Evolutionary conservation across 2,113 vertebrate species (phyloP).

Genomic region (Ochotona curzoniae): DNA sequence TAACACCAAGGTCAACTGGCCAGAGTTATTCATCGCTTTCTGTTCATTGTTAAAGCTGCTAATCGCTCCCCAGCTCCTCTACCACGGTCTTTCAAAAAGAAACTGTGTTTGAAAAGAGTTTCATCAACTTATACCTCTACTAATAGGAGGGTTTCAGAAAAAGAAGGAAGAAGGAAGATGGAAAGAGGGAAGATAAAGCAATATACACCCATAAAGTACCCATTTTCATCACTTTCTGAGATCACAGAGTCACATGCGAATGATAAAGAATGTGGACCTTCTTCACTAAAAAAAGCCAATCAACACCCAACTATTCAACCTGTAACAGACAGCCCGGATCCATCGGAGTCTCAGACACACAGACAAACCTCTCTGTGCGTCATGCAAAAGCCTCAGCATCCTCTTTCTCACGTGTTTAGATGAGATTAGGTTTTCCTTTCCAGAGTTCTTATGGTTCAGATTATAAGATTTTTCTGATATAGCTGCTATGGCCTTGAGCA

Average conservation of each 20-base stretch:
- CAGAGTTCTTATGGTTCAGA: background rate
- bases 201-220: background rate
- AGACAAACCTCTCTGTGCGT: background rate
- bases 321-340: conserved; percentile 25
- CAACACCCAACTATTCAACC: background rate
- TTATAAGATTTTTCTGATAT: conserved; percentile 43
- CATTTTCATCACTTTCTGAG: conserved; percentile 6
- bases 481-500: background rate
- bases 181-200: background rate
- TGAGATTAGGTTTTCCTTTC: conserved; percentile 34
- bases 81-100: background rate
- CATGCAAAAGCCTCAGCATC: conserved; percentile 46
- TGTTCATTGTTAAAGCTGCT: background rate
- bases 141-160: conserved; percentile 6
- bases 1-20: background rate
- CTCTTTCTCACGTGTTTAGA: conserved; percentile 12
- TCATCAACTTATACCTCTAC: background rate
- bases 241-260: background rate
- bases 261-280: background rate
- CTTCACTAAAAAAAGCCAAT: conserved; percentile 11
- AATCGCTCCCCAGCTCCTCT: background rate
- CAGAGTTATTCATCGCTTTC: background rate
- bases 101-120: background rate
- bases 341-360: background rate
- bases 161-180: background rate